phyloP scores from a whole-genome alignment of 2,113 vertebrate genomes.

The Ramphastos sulfuratus region DNA sequence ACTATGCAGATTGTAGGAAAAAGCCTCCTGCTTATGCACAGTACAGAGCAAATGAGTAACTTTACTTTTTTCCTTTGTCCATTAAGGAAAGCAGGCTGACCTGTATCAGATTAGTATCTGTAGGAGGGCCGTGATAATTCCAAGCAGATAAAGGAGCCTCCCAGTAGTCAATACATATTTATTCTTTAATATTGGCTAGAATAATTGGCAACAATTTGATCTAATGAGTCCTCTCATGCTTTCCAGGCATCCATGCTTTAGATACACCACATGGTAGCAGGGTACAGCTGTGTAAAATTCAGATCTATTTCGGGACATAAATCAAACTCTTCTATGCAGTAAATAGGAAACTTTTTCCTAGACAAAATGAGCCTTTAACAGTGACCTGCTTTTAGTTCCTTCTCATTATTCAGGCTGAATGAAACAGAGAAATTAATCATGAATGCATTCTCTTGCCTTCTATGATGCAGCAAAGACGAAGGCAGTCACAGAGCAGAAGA shows the following conservation, averaged over 20 bases:
- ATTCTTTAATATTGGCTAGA: background rate
- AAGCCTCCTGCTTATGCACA: background rate
- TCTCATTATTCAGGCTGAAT: background rate
- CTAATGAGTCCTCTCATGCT: background rate
- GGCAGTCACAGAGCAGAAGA: background rate
- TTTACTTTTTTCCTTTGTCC: background rate
- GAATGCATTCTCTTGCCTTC: background rate
- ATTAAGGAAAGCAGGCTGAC: background rate
- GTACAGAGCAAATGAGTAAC: background rate
- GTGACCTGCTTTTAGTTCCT: background rate
- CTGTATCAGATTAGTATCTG: background rate
- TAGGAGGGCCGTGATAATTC: background rate
- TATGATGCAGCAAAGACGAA: background rate
- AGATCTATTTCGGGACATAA: background rate
- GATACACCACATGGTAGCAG: background rate
- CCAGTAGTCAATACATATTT: background rate
- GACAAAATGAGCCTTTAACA: background rate
- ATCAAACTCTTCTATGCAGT: background rate
- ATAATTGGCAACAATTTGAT: background rate
- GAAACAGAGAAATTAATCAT: background rate
- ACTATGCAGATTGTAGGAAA: background rate
- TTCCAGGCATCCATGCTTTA: background rate
- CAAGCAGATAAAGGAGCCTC: background rate
- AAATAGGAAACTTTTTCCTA: background rate
- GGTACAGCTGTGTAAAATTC: background rate